Evolutionary conservation across 2,797 vertebrate species (phyloP), one percentile per base, ranked within the genome.

Genomic region (Brachymystax lenok): DNA sequence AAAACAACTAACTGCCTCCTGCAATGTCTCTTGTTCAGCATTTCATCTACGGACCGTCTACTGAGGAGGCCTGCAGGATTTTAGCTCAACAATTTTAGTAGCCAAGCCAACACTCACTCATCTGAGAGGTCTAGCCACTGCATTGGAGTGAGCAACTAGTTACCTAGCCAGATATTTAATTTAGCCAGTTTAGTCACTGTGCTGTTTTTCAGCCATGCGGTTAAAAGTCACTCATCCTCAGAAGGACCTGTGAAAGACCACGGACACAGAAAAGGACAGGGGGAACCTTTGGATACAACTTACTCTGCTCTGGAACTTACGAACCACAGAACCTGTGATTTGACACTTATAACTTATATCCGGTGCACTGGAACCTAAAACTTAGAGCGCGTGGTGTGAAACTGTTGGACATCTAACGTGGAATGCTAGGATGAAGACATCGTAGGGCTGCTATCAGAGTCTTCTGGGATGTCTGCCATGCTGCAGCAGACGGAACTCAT

Each of bases 401-500:
- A 68, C 54, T 24, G 50, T 59, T 21, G 35, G 74, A 54, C 46
- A 10, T 35, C 59, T 68, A 30, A 52, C 52, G 33, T 76, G 63
- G 30, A 27, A 69, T 52, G 69, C 54, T 28, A 63, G 59, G 74
- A 77, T 76, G 24, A 94, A 94, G 94, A 92, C 88, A 87, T 88
- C 81, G 82, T 95, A 93, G 50, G 79, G 10, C 84, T 76, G 6
- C 17, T 75, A 13, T 54, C 71, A 4, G 21, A 54, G 56, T 6
- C n/a, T 84, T 83, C 90, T 86, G 94, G 91, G 94, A 93, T 94
- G 92, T 93, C 95, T 91, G 90, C 95, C 91, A 96, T 95, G 89
- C 94, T 97, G 71, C 96, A 97, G 88, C 96, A 96, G 94, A 96
- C 95, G 88, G 98, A 98, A 74, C 93, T 97, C 51, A 94, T 96